A percentile compares a stretch with the other conserved stretches of the same genome.
phyloP scores from a whole-genome alignment of 2,113 vertebrate genomes.

The Indicator indicator region DNA sequence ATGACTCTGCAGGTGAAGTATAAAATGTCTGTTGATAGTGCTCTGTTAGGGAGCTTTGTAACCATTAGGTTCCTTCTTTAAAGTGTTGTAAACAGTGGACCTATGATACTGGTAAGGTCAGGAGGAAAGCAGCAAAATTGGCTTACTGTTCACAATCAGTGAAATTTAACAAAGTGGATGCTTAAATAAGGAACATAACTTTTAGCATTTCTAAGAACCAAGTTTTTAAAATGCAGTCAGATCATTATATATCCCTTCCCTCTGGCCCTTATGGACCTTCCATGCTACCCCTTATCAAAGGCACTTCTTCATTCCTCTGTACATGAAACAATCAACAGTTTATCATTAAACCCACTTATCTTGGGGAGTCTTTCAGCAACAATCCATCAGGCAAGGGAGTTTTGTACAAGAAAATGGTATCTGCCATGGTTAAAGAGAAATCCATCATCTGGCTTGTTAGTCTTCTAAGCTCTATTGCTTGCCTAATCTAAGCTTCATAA shows the following conservation, averaged over 20 bases:
- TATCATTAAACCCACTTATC: slow-evolving; percentile 38
- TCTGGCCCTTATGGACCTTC: background rate
- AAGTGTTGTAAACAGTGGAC: background rate
- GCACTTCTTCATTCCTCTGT: background rate
- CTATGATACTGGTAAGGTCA: slow-evolving; percentile 16
- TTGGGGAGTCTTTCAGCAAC: slow-evolving; percentile 9
- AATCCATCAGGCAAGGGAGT: background rate
- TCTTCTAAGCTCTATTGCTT: background rate
- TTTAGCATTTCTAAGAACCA: background rate
- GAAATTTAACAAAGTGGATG: background rate
- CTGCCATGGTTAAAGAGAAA: background rate
- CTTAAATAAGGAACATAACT: background rate
- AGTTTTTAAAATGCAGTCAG: background rate
- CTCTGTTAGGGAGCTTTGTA: slow-evolving; percentile 53
- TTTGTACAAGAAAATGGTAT: slow-evolving; percentile 2
- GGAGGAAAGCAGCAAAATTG: background rate
- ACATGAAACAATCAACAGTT: slow-evolving; percentile 1
- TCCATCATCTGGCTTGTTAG: background rate
- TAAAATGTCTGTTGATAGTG: slow-evolving; percentile 37
- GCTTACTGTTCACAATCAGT: background rate
- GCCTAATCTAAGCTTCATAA: slow-evolving; percentile 13
- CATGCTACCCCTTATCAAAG: background rate
- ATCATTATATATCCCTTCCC: background rate
- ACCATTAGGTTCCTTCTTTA: background rate
- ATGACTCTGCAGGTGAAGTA: slow-evolving; percentile 6